These are phyloP conservation scores for Sphaerophoria rueppellii DNA, from an alignment of 2,888 invertebrate genomes.

Conservation along the genomic window DNA sequence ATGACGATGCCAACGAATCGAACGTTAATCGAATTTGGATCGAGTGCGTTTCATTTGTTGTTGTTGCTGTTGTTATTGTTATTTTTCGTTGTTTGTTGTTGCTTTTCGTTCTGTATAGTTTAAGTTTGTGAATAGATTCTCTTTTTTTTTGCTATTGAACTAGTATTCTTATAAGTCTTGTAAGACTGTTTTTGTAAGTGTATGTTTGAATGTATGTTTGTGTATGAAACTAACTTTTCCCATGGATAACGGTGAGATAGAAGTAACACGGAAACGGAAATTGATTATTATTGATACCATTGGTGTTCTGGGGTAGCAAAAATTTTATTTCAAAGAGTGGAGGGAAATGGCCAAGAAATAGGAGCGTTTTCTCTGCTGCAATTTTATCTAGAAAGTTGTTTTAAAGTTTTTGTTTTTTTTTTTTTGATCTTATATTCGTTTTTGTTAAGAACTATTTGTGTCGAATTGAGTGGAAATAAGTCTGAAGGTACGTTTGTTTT, in stretches of 20 bases:
- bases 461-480: not conserved
- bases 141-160: constrained; percentile 14
- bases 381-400: constrained; percentile 46
- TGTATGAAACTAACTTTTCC: constrained; percentile 22
- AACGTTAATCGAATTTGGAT: constrained; percentile 71
- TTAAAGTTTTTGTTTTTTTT: constrained; percentile 15
- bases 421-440: constrained; percentile 4
- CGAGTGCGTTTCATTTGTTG: constrained; percentile 39
- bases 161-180: constrained; percentile 13
- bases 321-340: constrained; percentile 44
- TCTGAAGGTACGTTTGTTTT: constrained; percentile 21
- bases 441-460: constrained; percentile 12
- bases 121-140: constrained; percentile 67
- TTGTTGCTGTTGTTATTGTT: constrained; percentile 33
- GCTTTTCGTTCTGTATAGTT: constrained; percentile 46
- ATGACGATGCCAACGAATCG: constrained; percentile 68
- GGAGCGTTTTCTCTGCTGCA: constrained; percentile 5
- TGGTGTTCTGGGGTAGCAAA: constrained; percentile 47
- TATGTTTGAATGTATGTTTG: not conserved
- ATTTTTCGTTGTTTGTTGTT: constrained; percentile 21
- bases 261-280: constrained; percentile 44
- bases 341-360: constrained; percentile 20
- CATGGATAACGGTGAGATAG: constrained; percentile 30
- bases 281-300: constrained; percentile 70
- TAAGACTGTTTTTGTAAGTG: constrained; percentile 6